These are phyloP conservation scores for Leptestheria dahalacensis DNA, from an alignment of 1,140 invertebrate genomes.

Conservation along the genomic window DNA sequence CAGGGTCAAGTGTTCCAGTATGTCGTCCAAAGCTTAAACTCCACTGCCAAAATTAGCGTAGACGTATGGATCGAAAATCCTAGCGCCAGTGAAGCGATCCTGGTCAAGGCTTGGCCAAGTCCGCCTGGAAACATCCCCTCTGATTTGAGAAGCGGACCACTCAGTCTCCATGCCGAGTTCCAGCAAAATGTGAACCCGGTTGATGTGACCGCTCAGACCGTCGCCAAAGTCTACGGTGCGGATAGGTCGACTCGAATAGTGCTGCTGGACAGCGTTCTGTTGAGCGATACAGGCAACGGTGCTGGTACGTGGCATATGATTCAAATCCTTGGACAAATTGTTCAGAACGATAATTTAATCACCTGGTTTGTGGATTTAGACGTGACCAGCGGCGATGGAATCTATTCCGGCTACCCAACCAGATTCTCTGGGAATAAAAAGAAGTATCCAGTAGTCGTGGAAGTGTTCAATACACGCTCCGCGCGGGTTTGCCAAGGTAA, in stretches of 20 bases:
- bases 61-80: background rate
- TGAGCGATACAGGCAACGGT: background rate
- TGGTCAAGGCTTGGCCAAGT: background rate
- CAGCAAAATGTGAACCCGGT: background rate
- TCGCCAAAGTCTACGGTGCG: background rate
- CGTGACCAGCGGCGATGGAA: background rate
- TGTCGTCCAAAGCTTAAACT: background rate
- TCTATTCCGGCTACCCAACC: background rate
- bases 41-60: background rate
- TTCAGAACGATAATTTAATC: no score
- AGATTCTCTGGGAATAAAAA: background rate
- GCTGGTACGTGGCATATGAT: no score
- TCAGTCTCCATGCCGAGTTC: background rate
- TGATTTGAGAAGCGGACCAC: background rate
- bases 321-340: no score
- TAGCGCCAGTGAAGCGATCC: background rate
- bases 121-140: background rate
- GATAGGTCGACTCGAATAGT: background rate
- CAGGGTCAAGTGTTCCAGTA: background rate
- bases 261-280: background rate
- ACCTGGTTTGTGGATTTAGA: background rate
- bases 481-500: background rate
- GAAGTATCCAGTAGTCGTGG: background rate
- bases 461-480: background rate
- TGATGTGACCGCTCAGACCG: background rate